Conservation (phyloP, 2,113 vertebrate species). For the Rhinichthys klamathensis region DNA sequence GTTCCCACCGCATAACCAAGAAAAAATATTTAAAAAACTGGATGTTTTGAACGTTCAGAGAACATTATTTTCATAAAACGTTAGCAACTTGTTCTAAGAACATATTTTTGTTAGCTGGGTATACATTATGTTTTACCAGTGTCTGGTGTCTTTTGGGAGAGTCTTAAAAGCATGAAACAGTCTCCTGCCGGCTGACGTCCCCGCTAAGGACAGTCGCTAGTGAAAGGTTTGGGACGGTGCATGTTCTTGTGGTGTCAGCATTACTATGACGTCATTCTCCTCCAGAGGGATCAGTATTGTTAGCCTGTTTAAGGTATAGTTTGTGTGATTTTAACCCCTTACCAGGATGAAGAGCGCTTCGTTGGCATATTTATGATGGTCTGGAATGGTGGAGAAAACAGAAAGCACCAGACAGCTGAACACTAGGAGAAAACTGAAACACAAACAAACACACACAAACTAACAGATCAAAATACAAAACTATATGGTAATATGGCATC, state of each 20-base stretch:
- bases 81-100: no score
- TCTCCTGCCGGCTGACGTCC: not conserved
- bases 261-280: not conserved
- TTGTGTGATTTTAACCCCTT: conserved; percentile 58
- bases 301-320: not conserved
- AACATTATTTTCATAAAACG: no score
- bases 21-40: no score
- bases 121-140: not conserved
- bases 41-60: no score
- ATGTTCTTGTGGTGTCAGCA: not conserved
- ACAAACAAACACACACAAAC: conserved; percentile 48
- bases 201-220: not conserved
- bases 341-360: conserved; percentile 97
- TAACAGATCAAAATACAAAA: conserved; percentile 36
- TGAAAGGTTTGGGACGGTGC: not conserved
- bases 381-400: conserved; percentile 97
- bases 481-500: not conserved
- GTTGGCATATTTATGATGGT: conserved; percentile 90
- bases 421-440: conserved; percentile 93
- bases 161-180: not conserved
- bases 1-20: no score
- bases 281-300: not conserved
- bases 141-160: not conserved
- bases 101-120: no score
- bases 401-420: conserved; percentile 98